phyloP scores from a whole-genome alignment of 1,140 invertebrate genomes.

The Cylas formicarius region DNA sequence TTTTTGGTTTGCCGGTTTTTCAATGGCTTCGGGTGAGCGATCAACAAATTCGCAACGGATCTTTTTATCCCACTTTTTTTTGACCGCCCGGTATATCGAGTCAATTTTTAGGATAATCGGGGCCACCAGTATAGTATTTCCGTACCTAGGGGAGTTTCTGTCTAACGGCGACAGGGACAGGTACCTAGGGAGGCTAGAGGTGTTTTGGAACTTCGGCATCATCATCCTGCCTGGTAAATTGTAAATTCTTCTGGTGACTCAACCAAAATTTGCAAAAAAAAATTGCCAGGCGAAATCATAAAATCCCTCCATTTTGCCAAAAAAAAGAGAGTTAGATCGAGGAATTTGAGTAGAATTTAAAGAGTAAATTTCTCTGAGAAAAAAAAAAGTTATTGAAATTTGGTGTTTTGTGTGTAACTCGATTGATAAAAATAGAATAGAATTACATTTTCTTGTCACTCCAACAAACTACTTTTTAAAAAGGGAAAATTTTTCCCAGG shows the following conservation, averaged over 20 bases:
- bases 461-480: not conserved
- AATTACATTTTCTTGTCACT: not conserved
- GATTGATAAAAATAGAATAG: too few relatives aligned
- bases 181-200: conserved; percentile 50
- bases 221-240: conserved; percentile 49
- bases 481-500: not conserved
- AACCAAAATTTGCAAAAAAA: not conserved
- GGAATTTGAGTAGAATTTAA: too few relatives aligned
- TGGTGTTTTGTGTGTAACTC: too few relatives aligned
- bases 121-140: conserved; percentile 50
- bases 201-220: conserved; percentile 53
- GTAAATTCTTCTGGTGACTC: not conserved
- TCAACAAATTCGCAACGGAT: too few relatives aligned
- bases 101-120: conserved; percentile 48
- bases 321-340: too few relatives aligned
- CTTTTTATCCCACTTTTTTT: too few relatives aligned
- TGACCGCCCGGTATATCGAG: too few relatives aligned
- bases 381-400: too few relatives aligned
- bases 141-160: conserved; percentile 54
- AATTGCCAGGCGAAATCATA: not conserved
- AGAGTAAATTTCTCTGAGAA: too few relatives aligned
- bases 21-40: conserved; percentile 54
- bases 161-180: conserved; percentile 47
- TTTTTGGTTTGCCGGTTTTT: conserved; percentile 59
- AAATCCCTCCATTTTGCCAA: too few relatives aligned